Percentiles rank a stretch among this genome's conserved stretches.
phyloP scores from a whole-genome alignment of 2,888 invertebrate species.

The Syrista parreyssii region DNA sequence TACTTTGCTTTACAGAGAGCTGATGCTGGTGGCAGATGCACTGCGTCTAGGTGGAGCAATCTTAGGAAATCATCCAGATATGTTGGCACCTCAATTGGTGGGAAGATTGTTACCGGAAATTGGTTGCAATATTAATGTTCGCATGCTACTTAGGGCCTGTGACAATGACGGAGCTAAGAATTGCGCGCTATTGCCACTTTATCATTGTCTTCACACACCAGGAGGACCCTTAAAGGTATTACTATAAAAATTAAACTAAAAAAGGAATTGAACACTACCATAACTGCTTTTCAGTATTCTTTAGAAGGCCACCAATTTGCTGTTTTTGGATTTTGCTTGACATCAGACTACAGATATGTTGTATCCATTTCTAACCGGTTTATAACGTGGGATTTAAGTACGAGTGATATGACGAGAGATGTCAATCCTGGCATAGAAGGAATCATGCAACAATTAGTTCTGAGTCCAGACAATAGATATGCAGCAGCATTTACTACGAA shows the following conservation, averaged over 20 bases:
- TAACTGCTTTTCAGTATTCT: slow-evolving; percentile 77
- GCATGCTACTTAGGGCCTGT: slow-evolving; percentile 89
- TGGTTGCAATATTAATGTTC: slow-evolving; percentile 82
- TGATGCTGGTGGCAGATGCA: slow-evolving; percentile 93
- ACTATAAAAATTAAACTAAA: neutral
- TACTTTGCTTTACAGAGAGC: slow-evolving; percentile 72
- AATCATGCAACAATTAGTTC: slow-evolving; percentile 92
- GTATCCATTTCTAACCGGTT: slow-evolving; percentile 97
- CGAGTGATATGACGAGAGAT: slow-evolving; percentile 93
- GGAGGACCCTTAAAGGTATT: slow-evolving; percentile 94
- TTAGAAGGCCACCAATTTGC: slow-evolving; percentile 98
- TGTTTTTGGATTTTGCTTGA: slow-evolving; percentile 90
- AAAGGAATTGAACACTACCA: neutral
- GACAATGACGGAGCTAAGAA: slow-evolving; percentile 89
- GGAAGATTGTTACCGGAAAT: slow-evolving; percentile 94
- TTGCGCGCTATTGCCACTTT: slow-evolving; percentile 91
- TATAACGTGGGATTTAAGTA: slow-evolving; percentile 96
- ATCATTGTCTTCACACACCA: slow-evolving; percentile 98
- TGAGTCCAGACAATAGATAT: slow-evolving; percentile 96
- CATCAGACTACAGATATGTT: slow-evolving; percentile 91
- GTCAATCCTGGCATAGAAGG: slow-evolving; percentile 95
- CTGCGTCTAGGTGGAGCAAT: slow-evolving; percentile 94
- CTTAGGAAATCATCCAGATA: slow-evolving; percentile 89
- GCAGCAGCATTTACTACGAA: slow-evolving; percentile 97
- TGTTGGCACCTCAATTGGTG: slow-evolving; percentile 94